A percentile compares a stretch with the other conserved stretches of the same genome.
These are phyloP conservation scores for Campoplex capitator DNA, from an alignment of 2,888 invertebrate genomes.

Conservation along the genomic window DNA sequence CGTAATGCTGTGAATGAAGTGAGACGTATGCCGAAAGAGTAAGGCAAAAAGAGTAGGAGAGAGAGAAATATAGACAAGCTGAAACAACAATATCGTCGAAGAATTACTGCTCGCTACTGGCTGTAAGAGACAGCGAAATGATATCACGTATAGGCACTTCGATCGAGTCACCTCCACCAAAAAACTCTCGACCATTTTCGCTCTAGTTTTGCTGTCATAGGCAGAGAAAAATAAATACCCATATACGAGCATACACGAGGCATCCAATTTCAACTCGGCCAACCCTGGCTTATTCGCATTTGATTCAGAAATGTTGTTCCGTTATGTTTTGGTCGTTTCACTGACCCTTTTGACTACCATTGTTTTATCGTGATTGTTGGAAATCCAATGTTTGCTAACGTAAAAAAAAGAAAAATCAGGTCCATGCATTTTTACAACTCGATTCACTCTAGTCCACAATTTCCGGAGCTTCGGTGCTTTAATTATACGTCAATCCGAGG, in stretches of 20 bases:
- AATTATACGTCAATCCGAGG: background rate
- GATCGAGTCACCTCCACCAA: slow-evolving; percentile 39
- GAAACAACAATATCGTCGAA: slow-evolving; percentile 54
- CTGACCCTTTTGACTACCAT: background rate
- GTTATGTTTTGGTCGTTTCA: background rate
- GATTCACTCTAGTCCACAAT: background rate
- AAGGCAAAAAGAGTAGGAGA: background rate
- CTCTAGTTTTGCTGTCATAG: slow-evolving; percentile 9
- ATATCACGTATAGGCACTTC: slow-evolving; percentile 21
- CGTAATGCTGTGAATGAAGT: background rate
- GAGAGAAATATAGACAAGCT: slow-evolving; percentile 19
- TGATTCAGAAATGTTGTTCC: background rate
- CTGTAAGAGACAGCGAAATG: slow-evolving; percentile 46
- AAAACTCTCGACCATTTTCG: slow-evolving; percentile 30
- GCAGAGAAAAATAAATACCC: slow-evolving; percentile 32
- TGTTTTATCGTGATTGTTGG: background rate
- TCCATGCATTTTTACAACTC: background rate
- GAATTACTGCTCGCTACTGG: slow-evolving; percentile 40
- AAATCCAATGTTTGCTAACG: background rate
- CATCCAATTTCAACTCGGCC: slow-evolving; percentile 5
- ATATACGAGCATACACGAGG: background rate
- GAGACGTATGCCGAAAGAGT: background rate
- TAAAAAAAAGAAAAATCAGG: background rate
- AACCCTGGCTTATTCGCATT: background rate
- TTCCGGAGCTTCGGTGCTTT: background rate